Evolutionary conservation across 1,140 invertebrate species (phyloP).

Genomic region (Cotesia glomerata): DNA sequence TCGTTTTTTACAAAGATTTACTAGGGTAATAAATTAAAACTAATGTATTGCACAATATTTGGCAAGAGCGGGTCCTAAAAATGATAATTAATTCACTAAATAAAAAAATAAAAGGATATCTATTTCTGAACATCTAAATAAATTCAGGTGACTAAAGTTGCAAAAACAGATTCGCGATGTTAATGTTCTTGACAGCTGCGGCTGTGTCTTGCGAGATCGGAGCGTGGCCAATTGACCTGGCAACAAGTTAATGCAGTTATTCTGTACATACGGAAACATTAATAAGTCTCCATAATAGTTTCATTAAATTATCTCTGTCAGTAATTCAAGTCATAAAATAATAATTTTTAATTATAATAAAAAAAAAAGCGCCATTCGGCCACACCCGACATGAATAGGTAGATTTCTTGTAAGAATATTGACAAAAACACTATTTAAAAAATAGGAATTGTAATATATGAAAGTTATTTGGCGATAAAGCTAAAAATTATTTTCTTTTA

Average conservation of each 20-base stretch:
- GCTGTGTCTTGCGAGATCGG: not conserved
- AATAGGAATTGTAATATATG: too few species aligned
- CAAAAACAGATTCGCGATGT: not conserved
- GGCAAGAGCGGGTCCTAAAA: not conserved
- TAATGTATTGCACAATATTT: constrained; percentile 1
- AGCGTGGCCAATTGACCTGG: constrained; percentile 7
- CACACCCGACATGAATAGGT: too few species aligned
- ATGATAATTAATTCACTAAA: not conserved
- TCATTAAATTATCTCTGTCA: not conserved
- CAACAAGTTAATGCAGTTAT: not conserved
- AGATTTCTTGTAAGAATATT: too few species aligned
- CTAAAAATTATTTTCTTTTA: too few species aligned
- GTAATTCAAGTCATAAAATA: too few species aligned
- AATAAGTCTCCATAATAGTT: not conserved
- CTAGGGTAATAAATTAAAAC: too few species aligned
- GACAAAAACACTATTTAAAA: too few species aligned
- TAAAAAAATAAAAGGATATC: not conserved
- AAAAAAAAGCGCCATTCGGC: too few species aligned
- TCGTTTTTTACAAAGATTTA: too few species aligned
- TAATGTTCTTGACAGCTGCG: constrained; percentile 1
- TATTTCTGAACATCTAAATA: not conserved
- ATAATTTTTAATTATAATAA: too few species aligned
- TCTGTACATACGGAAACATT: not conserved
- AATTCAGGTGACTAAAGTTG: not conserved
- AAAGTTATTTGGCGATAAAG: too few species aligned